A percentile compares a stretch with the other conserved stretches of the same genome.
These are phyloP conservation scores for Gyrodactylus bullatarudis DNA, from an alignment of 1,140 invertebrate genomes.

Conservation along the genomic window DNA sequence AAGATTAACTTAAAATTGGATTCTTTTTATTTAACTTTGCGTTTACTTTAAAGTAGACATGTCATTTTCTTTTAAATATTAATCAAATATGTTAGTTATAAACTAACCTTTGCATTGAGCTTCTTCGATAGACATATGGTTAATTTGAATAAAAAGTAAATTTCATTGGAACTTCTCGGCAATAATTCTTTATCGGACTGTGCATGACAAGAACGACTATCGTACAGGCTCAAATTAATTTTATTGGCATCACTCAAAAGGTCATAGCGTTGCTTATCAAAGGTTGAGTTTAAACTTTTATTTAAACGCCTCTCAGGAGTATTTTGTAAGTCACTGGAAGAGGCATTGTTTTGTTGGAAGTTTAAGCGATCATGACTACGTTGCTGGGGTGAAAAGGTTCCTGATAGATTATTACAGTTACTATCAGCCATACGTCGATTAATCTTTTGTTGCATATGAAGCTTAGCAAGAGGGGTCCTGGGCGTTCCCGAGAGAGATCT, in stretches of 20 bases:
- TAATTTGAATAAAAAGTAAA: not conserved
- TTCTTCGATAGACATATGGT: not conserved
- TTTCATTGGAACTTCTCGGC: not conserved
- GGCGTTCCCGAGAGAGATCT: not conserved
- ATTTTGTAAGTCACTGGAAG: not conserved
- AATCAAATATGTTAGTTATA: no score
- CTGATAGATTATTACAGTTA: not conserved
- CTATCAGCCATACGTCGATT: not conserved
- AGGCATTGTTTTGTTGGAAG: not conserved
- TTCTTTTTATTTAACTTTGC: not conserved
- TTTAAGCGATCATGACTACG: not conserved
- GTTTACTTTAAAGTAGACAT: no score
- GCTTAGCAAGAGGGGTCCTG: not conserved
- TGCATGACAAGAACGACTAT: no score
- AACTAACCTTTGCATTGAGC: not conserved
- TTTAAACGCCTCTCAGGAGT: not conserved
- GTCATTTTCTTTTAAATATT: no score
- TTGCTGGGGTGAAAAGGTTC: not conserved
- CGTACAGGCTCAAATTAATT: no score
- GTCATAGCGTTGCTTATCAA: not conserved
- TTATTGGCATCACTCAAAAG: no score
- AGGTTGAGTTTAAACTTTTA: not conserved
- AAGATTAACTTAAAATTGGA: not conserved
- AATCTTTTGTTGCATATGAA: not conserved
- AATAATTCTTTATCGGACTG: not conserved